Conservation (phyloP, 2,797 vertebrate genomes). For the Pelobates cultripes region DNA sequence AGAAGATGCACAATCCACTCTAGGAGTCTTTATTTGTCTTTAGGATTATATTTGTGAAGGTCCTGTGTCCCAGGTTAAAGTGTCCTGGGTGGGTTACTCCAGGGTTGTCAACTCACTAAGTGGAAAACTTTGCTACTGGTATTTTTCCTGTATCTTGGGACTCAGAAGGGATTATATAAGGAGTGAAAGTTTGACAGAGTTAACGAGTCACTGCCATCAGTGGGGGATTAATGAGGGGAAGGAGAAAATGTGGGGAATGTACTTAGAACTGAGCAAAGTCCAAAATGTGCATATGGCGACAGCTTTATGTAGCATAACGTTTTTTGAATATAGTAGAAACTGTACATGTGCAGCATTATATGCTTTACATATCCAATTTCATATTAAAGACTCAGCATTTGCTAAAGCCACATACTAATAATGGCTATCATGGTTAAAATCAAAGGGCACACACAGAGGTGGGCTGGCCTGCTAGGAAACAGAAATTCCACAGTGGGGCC, state of each 20-base stretch:
- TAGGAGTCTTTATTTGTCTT: too few species aligned
- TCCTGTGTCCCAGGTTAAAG: background rate
- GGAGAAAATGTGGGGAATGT: constrained; percentile 45
- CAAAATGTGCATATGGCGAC: constrained; percentile 16
- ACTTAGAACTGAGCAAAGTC: constrained; percentile 19
- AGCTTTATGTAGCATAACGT: background rate
- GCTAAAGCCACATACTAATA: too few species aligned
- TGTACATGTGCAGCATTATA: too few species aligned
- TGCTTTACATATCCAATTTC: too few species aligned
- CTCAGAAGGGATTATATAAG: constrained; percentile 45
- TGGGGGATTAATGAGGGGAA: constrained; percentile 49
- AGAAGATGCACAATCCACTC: background rate
- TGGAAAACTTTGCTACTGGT: too few species aligned
- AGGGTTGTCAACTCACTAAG: background rate
- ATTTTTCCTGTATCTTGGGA: constrained; percentile 1
- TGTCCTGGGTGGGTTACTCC: background rate
- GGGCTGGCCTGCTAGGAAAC: too few species aligned
- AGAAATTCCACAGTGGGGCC: too few species aligned
- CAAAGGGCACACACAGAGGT: too few species aligned
- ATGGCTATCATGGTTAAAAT: too few species aligned
- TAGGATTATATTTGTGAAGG: too few species aligned
- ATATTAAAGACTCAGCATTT: too few species aligned
- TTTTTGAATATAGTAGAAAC: too few species aligned
- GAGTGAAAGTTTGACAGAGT: constrained; percentile 47
- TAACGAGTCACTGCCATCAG: constrained; percentile 46